phyloP scores from a whole-genome alignment of 2,113 vertebrate genomes.

The Takifugu flavidus region DNA sequence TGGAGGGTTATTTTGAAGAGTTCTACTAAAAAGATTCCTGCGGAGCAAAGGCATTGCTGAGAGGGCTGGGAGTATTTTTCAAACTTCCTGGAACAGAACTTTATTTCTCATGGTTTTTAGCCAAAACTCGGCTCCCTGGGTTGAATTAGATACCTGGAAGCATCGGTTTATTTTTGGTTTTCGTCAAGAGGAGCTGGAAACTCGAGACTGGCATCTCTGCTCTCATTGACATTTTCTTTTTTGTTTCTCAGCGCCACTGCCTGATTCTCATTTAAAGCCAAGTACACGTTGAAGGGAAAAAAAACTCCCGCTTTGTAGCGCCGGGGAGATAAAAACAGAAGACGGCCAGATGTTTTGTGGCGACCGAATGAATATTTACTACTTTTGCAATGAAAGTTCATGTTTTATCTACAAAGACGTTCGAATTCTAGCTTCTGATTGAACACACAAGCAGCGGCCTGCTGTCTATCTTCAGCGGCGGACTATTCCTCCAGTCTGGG shows the following conservation, averaged over 20 bases:
- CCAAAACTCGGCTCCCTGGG: slow-evolving; percentile 38
- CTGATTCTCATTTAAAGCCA: slow-evolving; percentile 31
- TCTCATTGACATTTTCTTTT: slow-evolving; percentile 36
- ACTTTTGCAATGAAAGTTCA: slow-evolving; percentile 9
- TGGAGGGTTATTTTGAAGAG: no score
- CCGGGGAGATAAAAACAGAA: slow-evolving; percentile 14
- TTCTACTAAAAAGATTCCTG: slow-evolving; percentile 14
- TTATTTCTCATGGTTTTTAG: slow-evolving; percentile 38
- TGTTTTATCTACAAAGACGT: slow-evolving; percentile 11
- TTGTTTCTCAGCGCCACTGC: slow-evolving; percentile 24
- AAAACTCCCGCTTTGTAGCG: slow-evolving; percentile 8
- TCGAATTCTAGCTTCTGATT: neutral
- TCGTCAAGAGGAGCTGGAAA: slow-evolving; percentile 28
- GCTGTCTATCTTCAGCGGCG: neutral
- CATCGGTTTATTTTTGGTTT: slow-evolving; percentile 34
- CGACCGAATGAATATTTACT: slow-evolving; percentile 16
- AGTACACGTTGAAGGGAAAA: neutral
- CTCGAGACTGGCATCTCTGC: slow-evolving; percentile 28
- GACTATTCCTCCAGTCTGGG: neutral
- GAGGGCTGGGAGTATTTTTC: slow-evolving; percentile 44
- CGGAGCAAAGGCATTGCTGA: slow-evolving; percentile 12
- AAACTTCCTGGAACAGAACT: slow-evolving; percentile 49
- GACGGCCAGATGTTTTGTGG: slow-evolving; percentile 33
- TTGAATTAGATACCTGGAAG: slow-evolving; percentile 57
- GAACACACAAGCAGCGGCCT: slow-evolving; percentile 2